Percentiles rank a stretch among this genome's conserved stretches.
phyloP scores from a whole-genome alignment of 2,113 vertebrate species.

The Gopherus flavomarginatus region DNA sequence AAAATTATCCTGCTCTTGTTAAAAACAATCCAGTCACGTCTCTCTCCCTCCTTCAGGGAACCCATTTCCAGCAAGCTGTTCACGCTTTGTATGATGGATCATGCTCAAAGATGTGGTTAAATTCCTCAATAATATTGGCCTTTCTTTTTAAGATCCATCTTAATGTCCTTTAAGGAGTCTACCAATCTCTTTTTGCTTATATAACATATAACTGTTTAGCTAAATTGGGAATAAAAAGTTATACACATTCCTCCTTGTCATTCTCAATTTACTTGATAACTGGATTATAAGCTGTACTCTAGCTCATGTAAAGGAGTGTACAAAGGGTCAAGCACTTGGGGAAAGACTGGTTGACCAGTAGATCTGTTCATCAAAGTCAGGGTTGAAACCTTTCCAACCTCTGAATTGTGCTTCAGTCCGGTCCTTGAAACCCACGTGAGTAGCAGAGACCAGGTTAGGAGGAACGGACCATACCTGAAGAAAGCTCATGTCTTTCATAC shows the following conservation, averaged over 20 bases:
- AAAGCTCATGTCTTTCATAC: accelerated
- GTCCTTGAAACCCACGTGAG: not conserved
- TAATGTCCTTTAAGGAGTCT: not conserved
- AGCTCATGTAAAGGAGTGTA: accelerated
- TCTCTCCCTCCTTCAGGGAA: not conserved
- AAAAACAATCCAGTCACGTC: not conserved
- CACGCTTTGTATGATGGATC: accelerated
- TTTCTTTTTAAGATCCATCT: not conserved
- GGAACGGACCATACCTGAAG: not conserved
- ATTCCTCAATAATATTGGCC: not conserved
- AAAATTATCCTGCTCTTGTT: not conserved
- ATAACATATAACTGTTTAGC: not conserved
- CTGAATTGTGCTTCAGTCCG: not conserved
- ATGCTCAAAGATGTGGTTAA: not conserved
- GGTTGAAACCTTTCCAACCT: not conserved
- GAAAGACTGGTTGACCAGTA: not conserved
- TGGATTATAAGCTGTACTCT: not conserved
- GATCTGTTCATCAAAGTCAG: accelerated
- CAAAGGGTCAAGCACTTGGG: not conserved
- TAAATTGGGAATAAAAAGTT: not conserved
- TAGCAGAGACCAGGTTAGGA: accelerated
- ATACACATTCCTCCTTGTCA: not conserved
- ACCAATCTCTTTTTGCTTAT: not conserved
- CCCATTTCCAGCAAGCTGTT: not conserved
- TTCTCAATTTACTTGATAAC: accelerated